Percentiles rank a stretch among this genome's conserved stretches.
These are phyloP conservation scores for Platysteira castanea DNA, from an alignment of 2,113 vertebrate species.

Conservation along the genomic window DNA sequence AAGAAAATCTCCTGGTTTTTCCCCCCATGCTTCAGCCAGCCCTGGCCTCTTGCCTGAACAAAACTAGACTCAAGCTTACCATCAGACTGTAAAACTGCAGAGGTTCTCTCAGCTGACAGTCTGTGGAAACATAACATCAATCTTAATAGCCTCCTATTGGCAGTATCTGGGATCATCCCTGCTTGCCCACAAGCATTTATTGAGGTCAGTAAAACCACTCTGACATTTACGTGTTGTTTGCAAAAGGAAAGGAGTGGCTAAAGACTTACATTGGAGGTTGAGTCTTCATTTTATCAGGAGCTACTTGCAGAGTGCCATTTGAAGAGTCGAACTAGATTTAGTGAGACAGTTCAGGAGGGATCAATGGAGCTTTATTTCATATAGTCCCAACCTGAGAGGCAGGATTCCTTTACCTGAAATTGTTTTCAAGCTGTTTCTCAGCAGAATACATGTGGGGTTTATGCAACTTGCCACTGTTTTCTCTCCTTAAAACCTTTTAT, in stretches of 20 bases:
- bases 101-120: neutral
- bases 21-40: rapidly evolving
- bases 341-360: neutral
- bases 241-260: neutral
- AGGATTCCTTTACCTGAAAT: slow-evolving; percentile 3
- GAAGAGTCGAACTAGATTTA: slow-evolving; percentile 25
- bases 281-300: neutral
- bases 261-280: neutral
- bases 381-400: neutral
- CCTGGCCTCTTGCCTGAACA: neutral
- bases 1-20: neutral
- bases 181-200: neutral
- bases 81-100: neutral
- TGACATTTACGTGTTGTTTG: slow-evolving; percentile 6
- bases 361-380: slow-evolving; percentile 28
- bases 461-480: neutral
- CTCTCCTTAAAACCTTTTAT: neutral
- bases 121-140: neutral
- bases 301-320: slow-evolving; percentile 11
- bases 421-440: neutral
- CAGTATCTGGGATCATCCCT: neutral
- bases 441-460: neutral
- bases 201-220: neutral
- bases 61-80: neutral
- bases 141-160: neutral